These are phyloP conservation scores for Xyrichtys novacula DNA, from an alignment of 2,797 vertebrate genomes.

Conservation along the genomic window DNA sequence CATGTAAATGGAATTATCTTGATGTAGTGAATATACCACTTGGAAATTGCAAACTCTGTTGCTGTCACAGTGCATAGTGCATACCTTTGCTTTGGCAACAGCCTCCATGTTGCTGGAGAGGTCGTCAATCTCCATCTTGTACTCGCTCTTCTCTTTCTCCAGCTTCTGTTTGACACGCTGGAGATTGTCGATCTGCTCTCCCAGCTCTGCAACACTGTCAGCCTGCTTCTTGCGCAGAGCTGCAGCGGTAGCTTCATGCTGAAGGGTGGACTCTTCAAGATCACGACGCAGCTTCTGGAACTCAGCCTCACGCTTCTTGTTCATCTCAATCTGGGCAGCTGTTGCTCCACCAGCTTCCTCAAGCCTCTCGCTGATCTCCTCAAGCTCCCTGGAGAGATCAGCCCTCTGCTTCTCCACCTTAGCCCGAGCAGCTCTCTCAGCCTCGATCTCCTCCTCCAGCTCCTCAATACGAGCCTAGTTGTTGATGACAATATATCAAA, in stretches of 20 bases:
- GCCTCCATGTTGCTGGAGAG: constrained; percentile 6
- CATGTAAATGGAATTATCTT: neutral
- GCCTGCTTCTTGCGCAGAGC: constrained; percentile 59
- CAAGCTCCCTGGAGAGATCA: constrained; percentile 5
- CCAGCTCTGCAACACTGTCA: constrained; percentile 86
- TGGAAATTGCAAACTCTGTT: neutral
- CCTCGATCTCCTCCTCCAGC: constrained; percentile 43
- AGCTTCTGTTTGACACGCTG: constrained; percentile 91
- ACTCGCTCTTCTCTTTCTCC: constrained; percentile 89
- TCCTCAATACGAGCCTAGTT: constrained; percentile 89
- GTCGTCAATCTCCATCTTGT: constrained; percentile 3
- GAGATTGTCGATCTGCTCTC: constrained; percentile 81
- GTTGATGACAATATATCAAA: neutral
- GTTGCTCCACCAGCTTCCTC: constrained; percentile 7
- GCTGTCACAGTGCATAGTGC: constrained; percentile 36
- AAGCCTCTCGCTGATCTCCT: constrained; percentile 9
- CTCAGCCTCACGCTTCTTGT: constrained; percentile 4
- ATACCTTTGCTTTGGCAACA: constrained; percentile 4
- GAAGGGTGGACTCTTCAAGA: neutral
- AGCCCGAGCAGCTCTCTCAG: constrained; percentile 3
- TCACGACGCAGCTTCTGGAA: constrained; percentile 5
- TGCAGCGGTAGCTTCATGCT: constrained; percentile 1
- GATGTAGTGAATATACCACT: neutral
- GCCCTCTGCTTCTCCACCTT: constrained; percentile 8
- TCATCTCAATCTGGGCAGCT: constrained; percentile 8